Evolutionary conservation across 2,888 invertebrate species (phyloP), one percentile per base, ranked within the genome.

Genomic region (Trissoscelio sp.): DNA sequence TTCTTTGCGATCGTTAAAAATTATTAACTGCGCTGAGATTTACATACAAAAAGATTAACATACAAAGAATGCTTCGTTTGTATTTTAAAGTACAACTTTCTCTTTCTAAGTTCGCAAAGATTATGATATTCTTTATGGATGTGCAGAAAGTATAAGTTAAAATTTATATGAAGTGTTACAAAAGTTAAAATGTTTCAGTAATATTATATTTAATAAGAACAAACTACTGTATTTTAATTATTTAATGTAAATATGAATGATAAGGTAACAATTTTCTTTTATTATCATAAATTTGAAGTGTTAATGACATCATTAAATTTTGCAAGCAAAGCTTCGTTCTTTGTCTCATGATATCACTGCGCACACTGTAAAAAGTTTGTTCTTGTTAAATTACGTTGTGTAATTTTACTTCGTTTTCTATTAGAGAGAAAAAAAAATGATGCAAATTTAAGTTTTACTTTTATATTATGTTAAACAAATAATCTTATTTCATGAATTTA

Each of bases 1-100:
- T 34, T 34, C 22, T 46, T 6, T 11, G 11, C 2, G 18, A 64
- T 46, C 24, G 44, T 46, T 44, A 53, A 55, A 62, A 64, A 64
- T 46, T 55, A 64, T 64, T 64, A 64, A 57, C 31, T 73, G 42
- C 72, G 5, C 31, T 16, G 4, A 3, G 5, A 73, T 62, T 62
- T 73, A 55, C 64, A 62, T 64, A 64, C 62, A 73, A 64, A 73
- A 64, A 64, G 57, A 74, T 74, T 74, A 74, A 64, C 74, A 64
- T 55, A 64, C 74, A 74, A 66, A 74, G 64, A 57, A 37, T 64
- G 9, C 22, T 44, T 20, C 14, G 18, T n/a, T 12, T 6, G 42
- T 34, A 37, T 42, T 34, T 53, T 46, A 18, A 48, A 12, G 24
- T 31, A 6, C 16, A 28, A 53, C 73, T 73, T 73, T 73, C 73